Conservation (phyloP, 2,888 invertebrate genomes). For the Sisyra terminalis region DNA sequence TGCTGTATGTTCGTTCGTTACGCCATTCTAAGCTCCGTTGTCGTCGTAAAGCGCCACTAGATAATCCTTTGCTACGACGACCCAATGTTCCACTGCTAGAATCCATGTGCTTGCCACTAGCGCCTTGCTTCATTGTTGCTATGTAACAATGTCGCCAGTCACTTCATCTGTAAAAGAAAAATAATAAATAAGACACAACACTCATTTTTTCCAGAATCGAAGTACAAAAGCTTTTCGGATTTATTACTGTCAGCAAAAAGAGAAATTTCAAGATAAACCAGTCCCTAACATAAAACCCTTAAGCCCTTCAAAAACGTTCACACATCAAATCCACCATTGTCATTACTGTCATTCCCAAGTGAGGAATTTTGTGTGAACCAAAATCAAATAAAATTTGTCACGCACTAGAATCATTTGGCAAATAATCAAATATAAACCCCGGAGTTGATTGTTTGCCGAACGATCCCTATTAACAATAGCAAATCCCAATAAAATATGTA, state of each 20-base stretch:
- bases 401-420: too few relatives aligned
- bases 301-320: too few relatives aligned
- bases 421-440: too few relatives aligned
- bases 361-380: too few relatives aligned
- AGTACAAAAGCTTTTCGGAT: constrained; percentile 6
- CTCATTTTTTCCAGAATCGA: not conserved
- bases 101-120: constrained; percentile 18
- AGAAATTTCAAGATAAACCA: constrained; percentile 3
- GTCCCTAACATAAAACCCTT: not conserved
- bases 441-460: too few relatives aligned
- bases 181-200: constrained; percentile 6
- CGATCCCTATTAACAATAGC: too few relatives aligned
- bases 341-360: too few relatives aligned
- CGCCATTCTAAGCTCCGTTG: constrained; percentile 41
- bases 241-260: constrained; percentile 2
- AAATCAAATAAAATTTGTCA: too few relatives aligned
- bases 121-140: not conserved
- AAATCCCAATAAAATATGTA: too few relatives aligned
- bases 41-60: constrained; percentile 25
- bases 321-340: too few relatives aligned
- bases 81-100: constrained; percentile 22
- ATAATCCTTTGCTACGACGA: constrained; percentile 18
- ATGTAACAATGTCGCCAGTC: constrained; percentile 4
- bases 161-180: constrained; percentile 20
- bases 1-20: constrained; percentile 33